Evolutionary conservation across 2,888 invertebrate genomes (phyloP), one percentile per base, ranked within the genome.

Genomic region (Clitarchus hookeri): DNA sequence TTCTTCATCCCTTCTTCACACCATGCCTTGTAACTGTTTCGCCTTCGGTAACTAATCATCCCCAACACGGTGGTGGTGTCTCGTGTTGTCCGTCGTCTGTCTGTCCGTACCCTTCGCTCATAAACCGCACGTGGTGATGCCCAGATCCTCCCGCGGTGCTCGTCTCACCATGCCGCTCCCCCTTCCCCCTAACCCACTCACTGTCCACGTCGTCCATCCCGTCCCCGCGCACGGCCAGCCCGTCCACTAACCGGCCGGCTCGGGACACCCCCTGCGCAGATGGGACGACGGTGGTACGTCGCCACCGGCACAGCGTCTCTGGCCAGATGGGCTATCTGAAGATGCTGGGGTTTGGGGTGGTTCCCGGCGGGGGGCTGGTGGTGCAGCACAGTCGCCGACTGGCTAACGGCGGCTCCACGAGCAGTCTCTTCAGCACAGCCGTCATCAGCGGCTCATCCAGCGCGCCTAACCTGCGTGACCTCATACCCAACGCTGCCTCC

Each of bases 381-480:
- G 85, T 83, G 84, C 86, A 87, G 80, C 86, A 87, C 78, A 86
- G 87, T n/a, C 85, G 87, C 23, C 85, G 94, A 91, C 93, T 94
- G 91, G 94, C 94, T 90, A 92, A 94, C 89, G 93, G 92, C 91
- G 95, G 95, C 90, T 95, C 93, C 89, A 94, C 96, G 89, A 97
- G 96, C 91, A 97, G 97, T 88, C 95, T 98, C 89, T 98, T 98
- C 94, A 97, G 97, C 91, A 98, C 98, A 87, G 98, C 98, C 88
- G 98, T 98, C 90, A 98, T 98, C 92, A 97, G 97, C 90, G 98
- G 98, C 89, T 97, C 97, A 90, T 97, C 97, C 90, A 97, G 97
- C 89, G 97, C 97, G 85, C 98, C 98, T 84, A 97, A 98, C 92
- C 94, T 98, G 88, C 94, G 97, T 89, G 96, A 97, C 91, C 96